Conservation (phyloP, 2,797 vertebrate genomes). For the Lepilemur septentrionalis region DNA sequence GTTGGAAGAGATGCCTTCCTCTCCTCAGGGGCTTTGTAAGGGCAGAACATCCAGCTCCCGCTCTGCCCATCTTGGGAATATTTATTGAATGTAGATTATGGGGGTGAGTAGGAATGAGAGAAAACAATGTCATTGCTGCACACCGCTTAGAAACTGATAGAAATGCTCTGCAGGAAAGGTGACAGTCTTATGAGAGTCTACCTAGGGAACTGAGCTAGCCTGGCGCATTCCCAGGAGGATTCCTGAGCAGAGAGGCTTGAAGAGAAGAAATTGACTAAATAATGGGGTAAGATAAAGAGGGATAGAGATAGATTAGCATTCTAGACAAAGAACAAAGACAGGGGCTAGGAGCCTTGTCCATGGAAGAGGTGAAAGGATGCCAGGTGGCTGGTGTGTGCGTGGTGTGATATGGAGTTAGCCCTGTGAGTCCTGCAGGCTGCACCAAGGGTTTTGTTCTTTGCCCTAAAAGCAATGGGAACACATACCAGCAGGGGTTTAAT, state of each 20-base stretch:
- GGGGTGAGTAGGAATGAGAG: not conserved
- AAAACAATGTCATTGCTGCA: not conserved
- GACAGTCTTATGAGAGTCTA: not conserved
- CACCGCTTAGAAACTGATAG: not conserved
- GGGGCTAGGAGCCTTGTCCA: not conserved
- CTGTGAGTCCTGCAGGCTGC: accelerated
- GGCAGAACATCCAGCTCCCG: not conserved
- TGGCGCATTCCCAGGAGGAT: not conserved
- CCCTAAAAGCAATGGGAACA: not conserved
- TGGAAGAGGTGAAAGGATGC: not conserved
- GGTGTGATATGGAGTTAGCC: not conserved
- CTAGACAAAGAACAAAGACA: not conserved
- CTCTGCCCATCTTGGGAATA: not conserved
- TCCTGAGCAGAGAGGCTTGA: not conserved
- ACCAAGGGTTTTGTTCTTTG: not conserved
- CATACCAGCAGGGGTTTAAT: not conserved
- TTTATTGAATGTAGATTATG: not conserved
- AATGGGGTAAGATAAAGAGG: not conserved
- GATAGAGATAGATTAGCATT: not conserved
- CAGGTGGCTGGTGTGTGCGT: not conserved
- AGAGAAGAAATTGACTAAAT: not conserved
- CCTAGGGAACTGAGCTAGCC: not conserved
- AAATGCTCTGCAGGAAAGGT: not conserved
- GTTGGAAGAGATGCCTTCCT: not conserved
- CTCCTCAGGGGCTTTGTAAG: not conserved